Base-by-base conservation (phyloP, 2,888 invertebrate species). In the Ophion costatus region DNA sequence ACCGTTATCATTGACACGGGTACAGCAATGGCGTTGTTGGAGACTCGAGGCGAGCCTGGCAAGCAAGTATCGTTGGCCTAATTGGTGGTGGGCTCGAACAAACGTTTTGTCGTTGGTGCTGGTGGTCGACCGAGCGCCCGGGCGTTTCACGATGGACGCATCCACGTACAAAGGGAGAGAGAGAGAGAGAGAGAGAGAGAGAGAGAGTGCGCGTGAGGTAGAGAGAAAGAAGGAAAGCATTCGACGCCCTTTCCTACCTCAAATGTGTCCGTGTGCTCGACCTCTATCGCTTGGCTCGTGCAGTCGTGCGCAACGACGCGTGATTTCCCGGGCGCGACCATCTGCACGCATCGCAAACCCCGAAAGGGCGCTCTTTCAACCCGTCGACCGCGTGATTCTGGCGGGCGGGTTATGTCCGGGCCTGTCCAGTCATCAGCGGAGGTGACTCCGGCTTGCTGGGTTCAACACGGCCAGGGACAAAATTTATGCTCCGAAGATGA, bases 321-420 rank as follows among this genome's bases (percentile, higher is more conserved):
- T 91, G 90, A 92, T 91, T 92, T 91, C 87, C 91, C 90, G 89
- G 88, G 91, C 90, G 90, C 90, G 91, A 90, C 90, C 89, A 90
- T 92, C 90, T 90, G 91, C 91, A 92, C 90, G 91, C 92, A 92
- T 92, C 92, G 90, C 91, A 91, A 92, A 92, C 90, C 88, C 88
- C 91, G 90, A 91, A 91, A 92, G 91, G 91, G 90, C 90, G 89
- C 91, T 91, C 90, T 91, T 91, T 91, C 91, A 90, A 89, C 88
- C 85, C 86, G 80, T 70, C 75, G 76, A 80, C 75, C 64, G 75
- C 75, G 80, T 75, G 87, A 86, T 84, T 70, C 80, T 80, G 74
- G 63, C 57, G 82, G 67, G 75, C 80, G 61, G 76, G 57, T 64
- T 33, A n/a, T n/a, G 20, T 38, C 73, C 20, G 29, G 77, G 24